These are phyloP conservation scores for Nyctalus aviator DNA, from an alignment of 2,797 vertebrate genomes.

Conservation along the genomic window DNA sequence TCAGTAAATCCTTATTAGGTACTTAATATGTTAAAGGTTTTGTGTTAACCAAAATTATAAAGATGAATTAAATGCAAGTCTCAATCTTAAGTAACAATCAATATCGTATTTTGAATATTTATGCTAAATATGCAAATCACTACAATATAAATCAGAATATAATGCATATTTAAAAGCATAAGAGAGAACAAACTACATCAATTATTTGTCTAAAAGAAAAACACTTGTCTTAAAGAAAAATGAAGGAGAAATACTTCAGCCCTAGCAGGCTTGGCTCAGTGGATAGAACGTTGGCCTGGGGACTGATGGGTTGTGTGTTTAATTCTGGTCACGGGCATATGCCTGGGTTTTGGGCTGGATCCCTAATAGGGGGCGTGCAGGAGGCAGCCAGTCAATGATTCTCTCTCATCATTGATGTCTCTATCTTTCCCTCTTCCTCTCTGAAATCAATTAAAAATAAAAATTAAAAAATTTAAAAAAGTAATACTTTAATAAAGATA, in stretches of 20 bases:
- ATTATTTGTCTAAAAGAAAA: not conserved
- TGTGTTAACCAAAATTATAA: not conserved
- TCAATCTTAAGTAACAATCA: not conserved
- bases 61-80: not conserved
- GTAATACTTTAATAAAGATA: not conserved
- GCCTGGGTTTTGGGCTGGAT: no score
- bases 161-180: not conserved
- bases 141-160: not conserved
- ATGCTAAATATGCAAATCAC: not conserved
- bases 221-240: not conserved
- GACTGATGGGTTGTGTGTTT: no score
- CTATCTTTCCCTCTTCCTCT: no score
- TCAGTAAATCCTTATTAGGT: not conserved
- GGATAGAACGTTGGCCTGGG: no score
- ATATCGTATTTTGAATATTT: not conserved
- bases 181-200: not conserved
- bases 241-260: not conserved
- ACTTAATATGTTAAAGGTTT: not conserved
- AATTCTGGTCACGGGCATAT: no score
- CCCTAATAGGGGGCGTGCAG: no score
- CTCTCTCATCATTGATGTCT: no score
- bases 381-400: no score
- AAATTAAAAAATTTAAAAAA: no score
- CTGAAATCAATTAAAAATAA: no score
- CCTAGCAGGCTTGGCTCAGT: no score